Conservation (phyloP, 30 jellyfish, hydroid and myxozoan species). For the Hydractinia echinata region DNA sequence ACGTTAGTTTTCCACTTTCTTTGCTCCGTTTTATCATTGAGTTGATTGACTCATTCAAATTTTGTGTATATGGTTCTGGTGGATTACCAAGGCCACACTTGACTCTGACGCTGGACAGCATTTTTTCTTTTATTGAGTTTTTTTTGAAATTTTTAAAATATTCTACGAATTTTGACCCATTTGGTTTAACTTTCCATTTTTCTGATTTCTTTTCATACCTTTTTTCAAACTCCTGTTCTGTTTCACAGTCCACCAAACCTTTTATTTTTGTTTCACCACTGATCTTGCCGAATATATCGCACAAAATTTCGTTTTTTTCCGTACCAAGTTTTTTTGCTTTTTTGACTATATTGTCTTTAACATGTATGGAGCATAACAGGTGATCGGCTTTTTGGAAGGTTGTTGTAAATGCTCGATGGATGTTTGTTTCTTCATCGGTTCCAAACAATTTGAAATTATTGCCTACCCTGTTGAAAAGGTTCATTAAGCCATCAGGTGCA, state of each 20-base stretch:
- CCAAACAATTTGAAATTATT: conserved; percentile 29
- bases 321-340: conserved; percentile 11
- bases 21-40: no score
- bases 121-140: conserved; percentile 20
- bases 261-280: conserved; percentile 27
- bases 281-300: conserved; percentile 30
- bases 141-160: conserved; percentile 10
- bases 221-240: conserved; percentile 23
- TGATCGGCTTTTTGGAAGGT: conserved; percentile 30
- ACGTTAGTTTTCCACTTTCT: no score
- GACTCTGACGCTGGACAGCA: conserved; percentile 21
- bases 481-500: no score
- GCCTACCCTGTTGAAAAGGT: no score
- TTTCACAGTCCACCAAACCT: conserved; percentile 27
- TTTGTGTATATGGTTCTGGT: not conserved
- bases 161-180: not conserved
- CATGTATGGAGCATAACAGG: conserved; percentile 44
- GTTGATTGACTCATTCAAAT: not conserved
- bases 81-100: conserved; percentile 45
- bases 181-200: not conserved
- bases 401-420: conserved; percentile 5
- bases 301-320: not conserved
- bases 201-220: conserved; percentile 15
- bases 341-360: conserved; percentile 37
- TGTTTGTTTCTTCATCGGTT: conserved; percentile 30